phyloP scores from a whole-genome alignment of 1,140 invertebrate genomes.

The Physella acuta region DNA sequence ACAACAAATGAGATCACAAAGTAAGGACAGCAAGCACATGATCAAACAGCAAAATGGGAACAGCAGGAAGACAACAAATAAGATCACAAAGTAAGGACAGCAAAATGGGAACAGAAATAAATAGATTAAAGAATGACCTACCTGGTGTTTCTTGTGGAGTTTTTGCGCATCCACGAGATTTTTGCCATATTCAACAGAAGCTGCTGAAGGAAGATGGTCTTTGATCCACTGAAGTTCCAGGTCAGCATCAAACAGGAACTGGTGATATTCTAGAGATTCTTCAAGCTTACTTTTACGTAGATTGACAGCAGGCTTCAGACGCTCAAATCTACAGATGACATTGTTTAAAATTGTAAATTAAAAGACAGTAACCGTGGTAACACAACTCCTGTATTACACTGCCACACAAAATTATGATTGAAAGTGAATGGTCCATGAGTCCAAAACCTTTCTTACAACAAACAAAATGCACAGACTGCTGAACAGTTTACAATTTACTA shows the following conservation, averaged over 20 bases:
- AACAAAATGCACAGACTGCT: no score
- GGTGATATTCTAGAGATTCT: constrained; percentile 84
- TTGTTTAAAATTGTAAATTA: no score
- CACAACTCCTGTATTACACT: not conserved
- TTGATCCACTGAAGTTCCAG: constrained; percentile 94
- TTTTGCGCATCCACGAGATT: constrained; percentile 90
- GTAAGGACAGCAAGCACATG: no score
- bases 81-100: no score
- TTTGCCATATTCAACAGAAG: constrained; percentile 69
- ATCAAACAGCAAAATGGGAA: no score
- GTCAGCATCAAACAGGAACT: constrained; percentile 91
- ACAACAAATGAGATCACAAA: no score
- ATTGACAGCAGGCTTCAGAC: constrained; percentile 61
- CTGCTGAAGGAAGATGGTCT: constrained; percentile 81
- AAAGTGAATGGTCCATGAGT: not conserved
- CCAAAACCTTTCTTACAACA: not conserved
- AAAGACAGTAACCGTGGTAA: not conserved
- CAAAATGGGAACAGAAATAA: no score
- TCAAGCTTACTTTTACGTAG: constrained; percentile 77
- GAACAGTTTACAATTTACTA: constrained; percentile 6
- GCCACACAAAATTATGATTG: not conserved
- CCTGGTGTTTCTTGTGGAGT: constrained; percentile 86
- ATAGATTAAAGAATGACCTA: no score
- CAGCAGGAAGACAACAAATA: no score
- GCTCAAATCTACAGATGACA: constrained; percentile 49